Conservation (phyloP, 2,797 vertebrate genomes). For the Phrynocephalus vlangalii region DNA sequence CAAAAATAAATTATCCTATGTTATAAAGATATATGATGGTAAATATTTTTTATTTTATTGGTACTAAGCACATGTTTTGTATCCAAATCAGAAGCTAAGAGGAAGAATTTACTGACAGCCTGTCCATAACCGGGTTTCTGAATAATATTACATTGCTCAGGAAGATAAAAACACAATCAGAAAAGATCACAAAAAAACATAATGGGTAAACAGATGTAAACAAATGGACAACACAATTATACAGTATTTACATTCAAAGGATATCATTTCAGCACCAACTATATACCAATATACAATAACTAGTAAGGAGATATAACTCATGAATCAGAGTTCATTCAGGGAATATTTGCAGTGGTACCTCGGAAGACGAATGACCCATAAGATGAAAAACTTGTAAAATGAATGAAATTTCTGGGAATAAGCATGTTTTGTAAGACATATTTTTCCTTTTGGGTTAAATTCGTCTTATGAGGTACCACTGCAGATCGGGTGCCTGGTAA, state of each 20-base stretch:
- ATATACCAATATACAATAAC: not conserved
- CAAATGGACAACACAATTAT: not conserved
- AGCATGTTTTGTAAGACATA: no score
- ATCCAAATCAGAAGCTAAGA: slow-evolving; percentile 9
- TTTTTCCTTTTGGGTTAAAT: no score
- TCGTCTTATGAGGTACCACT: no score
- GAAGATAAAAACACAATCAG: not conserved
- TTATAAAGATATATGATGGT: not conserved
- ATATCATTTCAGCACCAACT: not conserved
- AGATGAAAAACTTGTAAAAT: no score
- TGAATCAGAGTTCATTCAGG: not conserved
- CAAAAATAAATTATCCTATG: slow-evolving; percentile 39
- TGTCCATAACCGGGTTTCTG: not conserved
- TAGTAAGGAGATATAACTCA: not conserved
- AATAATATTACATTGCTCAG: not conserved
- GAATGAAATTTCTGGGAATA: no score
- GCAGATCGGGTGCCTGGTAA: no score
- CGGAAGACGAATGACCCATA: no score
- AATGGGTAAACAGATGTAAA: not conserved
- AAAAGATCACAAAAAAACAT: not conserved
- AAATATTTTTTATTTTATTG: slow-evolving; percentile 39
- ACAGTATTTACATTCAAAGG: not conserved
- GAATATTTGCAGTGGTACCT: no score
- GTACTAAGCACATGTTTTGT: slow-evolving; percentile 19
- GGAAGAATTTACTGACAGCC: not conserved